Base-by-base conservation (phyloP, 2,113 vertebrate genomes). In the Etia nguti region DNA sequence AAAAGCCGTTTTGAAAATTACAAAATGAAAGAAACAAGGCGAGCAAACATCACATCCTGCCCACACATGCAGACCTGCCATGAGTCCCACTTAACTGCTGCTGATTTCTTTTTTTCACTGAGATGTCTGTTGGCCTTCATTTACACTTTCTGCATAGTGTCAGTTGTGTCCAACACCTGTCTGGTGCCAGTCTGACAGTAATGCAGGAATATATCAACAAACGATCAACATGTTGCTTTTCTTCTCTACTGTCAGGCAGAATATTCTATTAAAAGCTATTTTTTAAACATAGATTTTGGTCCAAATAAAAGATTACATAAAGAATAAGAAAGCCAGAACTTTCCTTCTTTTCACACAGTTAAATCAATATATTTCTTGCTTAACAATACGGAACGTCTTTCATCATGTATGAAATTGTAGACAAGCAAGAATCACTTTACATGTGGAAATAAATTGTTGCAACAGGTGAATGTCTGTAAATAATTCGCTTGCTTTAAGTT, bases 1-100 rank as follows among this genome's bases (percentile, higher is more conserved):
- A 92, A 94, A 95, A 91, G 90, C 55, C 13, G 34, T 88, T 91
- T 91, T 89, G 86, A 91, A 95, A 94, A 94, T 90, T 90, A 88
- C 80, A 84, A 60, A 92, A 89, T 54, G 80, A 86, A 90, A 86
- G 70, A 57, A 83, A 88, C 79, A 85, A 90, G 81, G 24, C 48
- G 16, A 92, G 73, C 82, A 75, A 92, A 83, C 86, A 87, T 89
- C 82, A 60, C 86, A 38, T 26, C 59, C 79, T 34, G 43, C 92
- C 92, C 90, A 94, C 94, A 73, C 92, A 79, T 10, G 50, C 85
- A 89, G 90, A 89, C 81, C 83, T 79, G 83, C 81, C 82, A 86
- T 90, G 90, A 86, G 75, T 85, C 84, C 70, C 55, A 50, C 60
- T 89, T 46, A 22, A 60, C 88, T 59, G 73, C 77, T 79, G 43